Conservation (phyloP, 2,888 invertebrate species). For the Cacoxenus indagator region DNA sequence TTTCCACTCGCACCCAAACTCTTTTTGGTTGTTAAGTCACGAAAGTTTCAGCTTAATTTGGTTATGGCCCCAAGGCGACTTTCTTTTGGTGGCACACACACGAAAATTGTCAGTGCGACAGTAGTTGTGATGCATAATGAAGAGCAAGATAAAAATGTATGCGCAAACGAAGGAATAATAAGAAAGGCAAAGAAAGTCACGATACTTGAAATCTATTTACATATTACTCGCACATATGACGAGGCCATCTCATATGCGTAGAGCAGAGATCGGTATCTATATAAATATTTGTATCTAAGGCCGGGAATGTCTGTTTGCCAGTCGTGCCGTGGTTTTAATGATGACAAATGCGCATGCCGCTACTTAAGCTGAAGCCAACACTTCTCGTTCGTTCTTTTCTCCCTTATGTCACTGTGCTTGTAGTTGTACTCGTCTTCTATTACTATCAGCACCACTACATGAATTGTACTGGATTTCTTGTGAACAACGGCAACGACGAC, state of each 20-base stretch:
- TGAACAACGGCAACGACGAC: not conserved
- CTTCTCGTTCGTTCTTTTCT: not conserved
- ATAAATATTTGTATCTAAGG: not conserved
- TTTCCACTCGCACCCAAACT: conserved; percentile 18
- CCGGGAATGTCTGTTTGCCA: not conserved
- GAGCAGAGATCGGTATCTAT: not conserved
- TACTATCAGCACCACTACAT: not conserved
- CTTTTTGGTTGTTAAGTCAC: too few species aligned
- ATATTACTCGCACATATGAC: not conserved
- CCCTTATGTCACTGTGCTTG: conserved; percentile 25
- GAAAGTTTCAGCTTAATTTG: not conserved
- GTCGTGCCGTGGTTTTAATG: conserved; percentile 6
- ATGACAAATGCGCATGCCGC: conserved; percentile 4
- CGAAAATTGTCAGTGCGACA: too few species aligned
- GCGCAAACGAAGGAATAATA: not conserved
- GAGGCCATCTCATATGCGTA: too few species aligned
- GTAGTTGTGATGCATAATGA: conserved; percentile 7
- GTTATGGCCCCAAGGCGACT: not conserved
- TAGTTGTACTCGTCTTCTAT: not conserved
- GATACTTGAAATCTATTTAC: conserved; percentile 11
- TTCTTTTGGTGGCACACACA: too few species aligned
- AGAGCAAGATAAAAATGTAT: not conserved
- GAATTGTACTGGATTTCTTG: not conserved
- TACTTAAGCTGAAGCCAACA: not conserved
- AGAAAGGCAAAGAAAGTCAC: conserved; percentile 1